phyloP scores from a whole-genome alignment of 2,113 vertebrate species.

The Mobula birostris region DNA sequence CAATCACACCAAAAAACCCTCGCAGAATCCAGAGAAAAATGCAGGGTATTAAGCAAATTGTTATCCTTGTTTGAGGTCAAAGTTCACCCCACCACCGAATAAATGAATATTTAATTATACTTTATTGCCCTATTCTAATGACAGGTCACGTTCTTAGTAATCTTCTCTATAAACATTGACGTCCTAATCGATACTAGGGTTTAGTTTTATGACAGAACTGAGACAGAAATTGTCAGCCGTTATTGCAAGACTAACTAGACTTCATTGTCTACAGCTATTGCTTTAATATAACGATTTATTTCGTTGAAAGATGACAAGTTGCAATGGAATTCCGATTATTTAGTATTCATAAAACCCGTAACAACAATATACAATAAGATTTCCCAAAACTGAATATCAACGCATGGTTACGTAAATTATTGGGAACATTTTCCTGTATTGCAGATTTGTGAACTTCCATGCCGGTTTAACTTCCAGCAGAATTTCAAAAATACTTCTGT shows the following conservation, averaged over 20 bases:
- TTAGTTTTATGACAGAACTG: conserved; percentile 36
- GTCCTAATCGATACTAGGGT: conserved; percentile 35
- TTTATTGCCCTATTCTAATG: conserved; percentile 56
- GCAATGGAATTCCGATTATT: neutral
- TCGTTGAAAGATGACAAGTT: conserved; percentile 15
- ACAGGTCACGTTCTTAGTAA: conserved; percentile 48
- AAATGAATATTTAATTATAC: conserved; percentile 57
- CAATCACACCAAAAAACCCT: conserved; percentile 33
- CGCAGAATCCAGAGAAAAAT: conserved; percentile 29
- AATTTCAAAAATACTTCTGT: neutral
- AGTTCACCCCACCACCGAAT: conserved; percentile 61
- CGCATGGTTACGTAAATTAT: neutral
- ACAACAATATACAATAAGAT: neutral
- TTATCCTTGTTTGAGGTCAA: conserved; percentile 52
- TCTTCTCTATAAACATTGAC: conserved; percentile 40
- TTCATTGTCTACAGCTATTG: conserved; percentile 12
- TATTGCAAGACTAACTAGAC: conserved; percentile 15
- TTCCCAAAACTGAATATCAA: neutral
- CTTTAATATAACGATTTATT: conserved; percentile 31
- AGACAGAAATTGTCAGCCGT: conserved; percentile 19
- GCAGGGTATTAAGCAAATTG: conserved; percentile 36
- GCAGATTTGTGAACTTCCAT: neutral
- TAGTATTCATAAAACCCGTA: neutral
- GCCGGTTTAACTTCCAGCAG: neutral
- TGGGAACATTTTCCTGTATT: neutral